A percentile compares a stretch with the other conserved stretches of the same genome.
Conservation (phyloP, 1,140 invertebrate genomes). For the Drosophila lini region DNA sequence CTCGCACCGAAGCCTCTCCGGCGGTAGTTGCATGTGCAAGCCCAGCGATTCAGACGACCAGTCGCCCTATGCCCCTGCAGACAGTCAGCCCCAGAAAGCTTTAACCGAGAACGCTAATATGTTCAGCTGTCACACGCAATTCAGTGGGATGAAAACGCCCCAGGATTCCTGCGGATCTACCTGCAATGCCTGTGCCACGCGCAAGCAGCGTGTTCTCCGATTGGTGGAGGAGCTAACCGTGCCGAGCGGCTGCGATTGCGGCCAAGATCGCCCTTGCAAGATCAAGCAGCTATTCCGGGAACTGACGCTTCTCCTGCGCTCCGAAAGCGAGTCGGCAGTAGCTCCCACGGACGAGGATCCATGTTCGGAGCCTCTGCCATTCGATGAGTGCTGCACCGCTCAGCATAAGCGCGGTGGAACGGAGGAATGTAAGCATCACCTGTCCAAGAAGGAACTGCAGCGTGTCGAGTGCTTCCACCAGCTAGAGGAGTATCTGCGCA, state of each 20-base stretch:
- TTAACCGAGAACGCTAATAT: too few species aligned
- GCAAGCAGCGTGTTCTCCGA: conserved; percentile 30
- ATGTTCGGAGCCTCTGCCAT: not conserved
- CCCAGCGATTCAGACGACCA: not conserved
- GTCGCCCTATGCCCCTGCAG: not conserved
- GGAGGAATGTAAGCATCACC: not conserved
- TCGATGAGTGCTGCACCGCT: conserved; percentile 36
- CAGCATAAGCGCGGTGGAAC: not conserved
- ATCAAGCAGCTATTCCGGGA: conserved; percentile 43
- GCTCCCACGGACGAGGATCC: conserved; percentile 8
- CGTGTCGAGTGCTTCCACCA: conserved; percentile 42
- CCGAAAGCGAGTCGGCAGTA: conserved; percentile 17
- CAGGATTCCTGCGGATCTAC: conserved; percentile 1
- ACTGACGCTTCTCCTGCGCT: conserved; percentile 33
- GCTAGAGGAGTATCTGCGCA: conserved; percentile 48
- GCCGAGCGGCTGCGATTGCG: conserved; percentile 15
- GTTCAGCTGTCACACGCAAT: not conserved
- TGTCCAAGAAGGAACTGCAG: conserved; percentile 2
- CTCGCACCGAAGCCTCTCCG: conserved; percentile 18
- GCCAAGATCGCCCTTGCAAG: not conserved
- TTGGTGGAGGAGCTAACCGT: conserved; percentile 32
- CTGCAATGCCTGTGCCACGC: not conserved
- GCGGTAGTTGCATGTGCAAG: conserved; percentile 15
- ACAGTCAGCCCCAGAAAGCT: not conserved
- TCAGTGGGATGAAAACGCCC: conserved; percentile 1